A percentile compares a stretch with the other conserved stretches of the same genome.
These are phyloP conservation scores for Sebastes flavidus DNA, from an alignment of 2,797 vertebrate species.

Conservation along the genomic window DNA sequence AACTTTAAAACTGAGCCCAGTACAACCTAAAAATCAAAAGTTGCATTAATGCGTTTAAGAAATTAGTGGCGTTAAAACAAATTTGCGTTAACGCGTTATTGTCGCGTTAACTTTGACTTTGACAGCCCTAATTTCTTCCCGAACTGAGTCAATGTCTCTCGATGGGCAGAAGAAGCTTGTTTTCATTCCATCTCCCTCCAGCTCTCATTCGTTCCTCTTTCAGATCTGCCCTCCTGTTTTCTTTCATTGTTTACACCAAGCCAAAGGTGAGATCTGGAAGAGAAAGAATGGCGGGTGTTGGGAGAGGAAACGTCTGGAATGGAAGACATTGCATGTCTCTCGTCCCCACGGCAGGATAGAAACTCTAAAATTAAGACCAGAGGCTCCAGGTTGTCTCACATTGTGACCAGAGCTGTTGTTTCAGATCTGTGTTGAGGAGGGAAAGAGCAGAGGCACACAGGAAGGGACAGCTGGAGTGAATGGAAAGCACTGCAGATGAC, in stretches of 20 bases:
- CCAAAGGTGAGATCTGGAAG: slow-evolving; percentile 38
- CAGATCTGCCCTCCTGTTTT: slow-evolving; percentile 17
- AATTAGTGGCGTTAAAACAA: too few relatives aligned
- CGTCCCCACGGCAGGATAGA: slow-evolving; percentile 4
- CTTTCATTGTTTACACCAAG: slow-evolving; percentile 40
- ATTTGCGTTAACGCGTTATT: too few relatives aligned
- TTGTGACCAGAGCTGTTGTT: slow-evolving; percentile 6
- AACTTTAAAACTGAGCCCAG: too few relatives aligned
- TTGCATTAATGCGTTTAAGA: too few relatives aligned
- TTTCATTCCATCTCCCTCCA: not conserved
- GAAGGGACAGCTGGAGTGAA: slow-evolving; percentile 32
- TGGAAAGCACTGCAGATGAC: slow-evolving; percentile 48
- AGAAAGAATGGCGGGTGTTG: not conserved
- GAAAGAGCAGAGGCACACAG: slow-evolving; percentile 21
- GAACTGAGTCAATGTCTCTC: not conserved
- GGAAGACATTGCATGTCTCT: slow-evolving; percentile 5
- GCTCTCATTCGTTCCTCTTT: slow-evolving; percentile 21
- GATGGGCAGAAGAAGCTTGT: not conserved
- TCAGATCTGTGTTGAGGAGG: not conserved
- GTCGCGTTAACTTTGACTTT: too few relatives aligned
- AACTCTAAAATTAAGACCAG: slow-evolving; percentile 26
- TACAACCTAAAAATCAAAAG: too few relatives aligned
- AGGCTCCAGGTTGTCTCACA: slow-evolving; percentile 12
- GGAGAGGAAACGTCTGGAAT: slow-evolving; percentile 16
- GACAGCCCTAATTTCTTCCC: not conserved